Evolutionary conservation across 2,888 invertebrate species (phyloP), one percentile per base, ranked within the genome.

Genomic region (Polydrusus pterygomalis): DNA sequence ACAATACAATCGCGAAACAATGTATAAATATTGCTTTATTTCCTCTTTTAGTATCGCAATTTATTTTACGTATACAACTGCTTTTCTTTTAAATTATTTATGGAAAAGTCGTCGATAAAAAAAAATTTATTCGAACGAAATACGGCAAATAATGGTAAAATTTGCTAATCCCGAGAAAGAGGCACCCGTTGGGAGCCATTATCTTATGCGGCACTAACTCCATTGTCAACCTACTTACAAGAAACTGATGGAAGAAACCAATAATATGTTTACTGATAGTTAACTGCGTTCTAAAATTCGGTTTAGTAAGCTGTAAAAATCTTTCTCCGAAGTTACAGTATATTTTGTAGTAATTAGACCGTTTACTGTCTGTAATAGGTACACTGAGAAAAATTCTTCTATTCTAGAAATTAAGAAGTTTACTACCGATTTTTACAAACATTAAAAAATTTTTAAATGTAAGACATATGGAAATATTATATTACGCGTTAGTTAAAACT

Each of bases 181-280:
- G 34, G 15, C 34, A 30, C 17, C 56, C 56, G 30, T 9, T 15
- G 56, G 56, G 34, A 58, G 15, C 56, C 15, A 58, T 58, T 34
- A 25, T 15, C 56, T 58, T 58, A 58, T 58, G 56, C 56, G 56
- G 56, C 34, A 58, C 56, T 58, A 58, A 58, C 56, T n/a, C 56
- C 15, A 58, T 58, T 58, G 56, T 58, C 56, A 58, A 34, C 34
- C 34, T 34, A 34, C 56, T 17, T 58, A 58, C 15, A 15, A 34
- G 56, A 15, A 58, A n/a, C 20, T 15, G 56, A 58, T 34, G 34
- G 34, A 30, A 58, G 34, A 34, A 58, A 15, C 56, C 56, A 58
- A 58, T 58, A 58, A 58, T 6, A 34, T 58, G 56, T 15, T 58
- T 58, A 34, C 15, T 58, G 17, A 15, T 5, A 13, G 5, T 54